Evolutionary conservation across 1,140 invertebrate species (phyloP), one percentile per base, ranked within the genome.

Genomic region (Plectrocnemia conspersa): DNA sequence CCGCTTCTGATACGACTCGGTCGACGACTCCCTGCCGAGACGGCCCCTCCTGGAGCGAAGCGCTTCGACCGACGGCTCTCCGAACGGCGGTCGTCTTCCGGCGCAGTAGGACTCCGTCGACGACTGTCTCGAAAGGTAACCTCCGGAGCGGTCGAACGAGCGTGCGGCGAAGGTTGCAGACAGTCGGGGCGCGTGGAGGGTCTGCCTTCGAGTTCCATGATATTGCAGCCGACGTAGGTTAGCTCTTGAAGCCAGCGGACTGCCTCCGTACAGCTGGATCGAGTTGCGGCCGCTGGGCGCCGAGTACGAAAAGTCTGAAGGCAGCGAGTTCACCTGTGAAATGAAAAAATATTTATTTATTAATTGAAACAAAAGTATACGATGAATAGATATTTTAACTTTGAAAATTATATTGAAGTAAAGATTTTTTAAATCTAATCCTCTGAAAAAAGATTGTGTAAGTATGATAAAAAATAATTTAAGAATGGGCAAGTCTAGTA

Each of bases 231-330:
- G 54, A 16, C 59, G 33, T 16, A 61, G 36, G n/a, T 52, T 38
- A 10, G 52, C 52, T n/a, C 56, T 40, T 5, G 59, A 52, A 1
- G 47, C 38, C 9, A 61, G 52, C 1, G 56, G 56, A 25, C 59
- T 61, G 18, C 54, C 55, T 11, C 41, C 52, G 19, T 61, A 58
- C 27, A 61, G 48, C 29, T 61, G 59, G 18, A 61, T 49, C 16
- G 59, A 61, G 44, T 61, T 61, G 19, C 59, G 42, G n/a, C 68
- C 68, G 23, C 58, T 62, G 11, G 81, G 80, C 57, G 82, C 80
- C 69, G 82, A 83, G 67, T 83, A 84, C 6, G 76, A 83, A 66
- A 84, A 85, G 67, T 84, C 83, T 22, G 82, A 78, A 47, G 82
- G 82, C 24, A 84, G 72, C 23, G 82, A 84, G 27, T 79, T 77